Evolutionary conservation across 2,797 vertebrate species (phyloP), one percentile per base, ranked within the genome.

Genomic region (Sciurus carolinensis): DNA sequence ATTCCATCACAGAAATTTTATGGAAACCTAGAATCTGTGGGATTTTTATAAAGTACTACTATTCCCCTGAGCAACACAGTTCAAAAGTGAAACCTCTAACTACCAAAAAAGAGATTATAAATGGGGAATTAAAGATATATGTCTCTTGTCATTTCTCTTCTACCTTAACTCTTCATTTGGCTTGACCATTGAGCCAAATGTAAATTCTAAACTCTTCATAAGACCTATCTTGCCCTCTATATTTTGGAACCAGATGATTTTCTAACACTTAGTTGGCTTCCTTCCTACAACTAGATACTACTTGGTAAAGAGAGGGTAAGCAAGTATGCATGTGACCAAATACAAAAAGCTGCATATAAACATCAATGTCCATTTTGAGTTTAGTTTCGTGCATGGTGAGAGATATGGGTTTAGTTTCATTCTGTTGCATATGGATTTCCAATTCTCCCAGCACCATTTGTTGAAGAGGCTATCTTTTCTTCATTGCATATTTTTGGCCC

Each of bases 201-300:
- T 59, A 42, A 59, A 62, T 44, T 67, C 3, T 22, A 89, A 91
- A 66, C 3, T 54, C 11, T 72, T 52, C 14, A 0, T 39, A 36
- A 59, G 5, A 69, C 0, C 22, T 44, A 30, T 28, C 0, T 76
- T 26, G 1, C 4, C 15, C 1, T 64, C 6, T 64, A 7, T n/a
- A 81, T 57, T 62, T 15, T 91, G n/a, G 14, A 6, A 1, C 15
- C 2, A 80, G 5, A 12, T 15, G 17, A 2, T 52, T 26, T 80
- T 87, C 20, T 50, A 71, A 92, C 30, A 39, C 2, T 72, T 4
- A 11, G 26, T 80, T 66, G 62, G 18, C 5, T 82, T 62, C 50
- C 17, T 66, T 90, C 3, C 0, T 77, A 9, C 81, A 72, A 62
- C 18, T 14, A 94, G 30, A 62, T 9, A 11, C 5, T 15, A 33